phyloP scores from a whole-genome alignment of 2,888 invertebrate species.

The Arrhopalites spinosus region DNA sequence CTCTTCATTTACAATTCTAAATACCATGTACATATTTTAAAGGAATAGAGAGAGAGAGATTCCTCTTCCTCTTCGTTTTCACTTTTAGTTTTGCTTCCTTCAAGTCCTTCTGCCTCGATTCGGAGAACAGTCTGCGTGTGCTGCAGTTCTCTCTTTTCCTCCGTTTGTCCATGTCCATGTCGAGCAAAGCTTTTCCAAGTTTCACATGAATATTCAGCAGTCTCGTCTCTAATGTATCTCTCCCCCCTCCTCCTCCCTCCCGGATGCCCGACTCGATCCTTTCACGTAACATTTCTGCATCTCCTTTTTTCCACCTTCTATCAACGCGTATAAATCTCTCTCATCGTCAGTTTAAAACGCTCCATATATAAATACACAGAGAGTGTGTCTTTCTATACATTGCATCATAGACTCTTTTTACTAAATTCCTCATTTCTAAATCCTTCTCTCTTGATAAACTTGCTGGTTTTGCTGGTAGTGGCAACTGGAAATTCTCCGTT shows the following conservation, averaged over 20 bases:
- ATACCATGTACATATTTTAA: slow-evolving; percentile 14
- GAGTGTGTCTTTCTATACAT: too few relatives aligned
- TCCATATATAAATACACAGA: too few relatives aligned
- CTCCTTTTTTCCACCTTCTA: slow-evolving; percentile 2
- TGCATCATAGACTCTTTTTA: background rate
- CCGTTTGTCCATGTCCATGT: too few relatives aligned
- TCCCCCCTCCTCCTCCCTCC: background rate
- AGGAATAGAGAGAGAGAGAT: background rate
- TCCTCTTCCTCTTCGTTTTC: too few relatives aligned
- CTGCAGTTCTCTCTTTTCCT: too few relatives aligned
- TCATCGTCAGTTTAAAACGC: background rate
- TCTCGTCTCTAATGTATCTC: slow-evolving; percentile 12
- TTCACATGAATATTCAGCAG: slow-evolving; percentile 31
- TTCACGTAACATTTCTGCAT: background rate
- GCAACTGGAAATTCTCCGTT: too few relatives aligned
- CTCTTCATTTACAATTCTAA: slow-evolving; percentile 39
- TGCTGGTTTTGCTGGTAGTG: background rate
- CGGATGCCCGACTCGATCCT: slow-evolving; percentile 8
- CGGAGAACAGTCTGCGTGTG: too few relatives aligned
- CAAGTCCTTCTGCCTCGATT: too few relatives aligned
- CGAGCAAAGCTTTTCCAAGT: slow-evolving; percentile 10
- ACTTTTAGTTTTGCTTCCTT: too few relatives aligned
- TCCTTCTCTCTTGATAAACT: background rate
- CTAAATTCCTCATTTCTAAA: background rate
- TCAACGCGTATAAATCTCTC: background rate